Conservation (phyloP, 2,113 vertebrate species). For the Brachionichthys hirsutus region DNA sequence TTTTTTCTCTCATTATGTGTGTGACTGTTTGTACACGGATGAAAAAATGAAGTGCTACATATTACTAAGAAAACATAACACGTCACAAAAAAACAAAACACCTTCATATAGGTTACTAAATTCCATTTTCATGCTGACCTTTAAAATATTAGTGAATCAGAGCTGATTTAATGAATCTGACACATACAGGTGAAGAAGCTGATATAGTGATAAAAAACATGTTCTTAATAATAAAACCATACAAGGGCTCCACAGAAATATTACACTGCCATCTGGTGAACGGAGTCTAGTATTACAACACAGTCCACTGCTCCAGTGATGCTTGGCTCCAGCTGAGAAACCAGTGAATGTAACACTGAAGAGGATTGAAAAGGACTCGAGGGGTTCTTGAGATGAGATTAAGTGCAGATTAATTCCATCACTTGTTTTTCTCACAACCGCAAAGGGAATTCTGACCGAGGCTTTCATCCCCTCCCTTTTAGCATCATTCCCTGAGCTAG, state of each 20-base stretch:
- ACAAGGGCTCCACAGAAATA: not conserved
- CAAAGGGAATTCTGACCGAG: not conserved
- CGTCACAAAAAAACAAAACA: too few relatives aligned
- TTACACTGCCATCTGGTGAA: constrained; percentile 62
- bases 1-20: too few relatives aligned
- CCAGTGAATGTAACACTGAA: not conserved
- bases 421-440: not conserved
- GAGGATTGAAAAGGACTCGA: not conserved
- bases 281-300: constrained; percentile 9
- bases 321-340: not conserved
- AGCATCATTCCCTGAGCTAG: not conserved
- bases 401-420: constrained; percentile 29
- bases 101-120: too few relatives aligned
- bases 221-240: too few relatives aligned
- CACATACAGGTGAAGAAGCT: too few relatives aligned
- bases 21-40: too few relatives aligned
- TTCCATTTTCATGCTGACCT: too few relatives aligned
- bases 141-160: too few relatives aligned
- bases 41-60: too few relatives aligned
- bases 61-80: too few relatives aligned
- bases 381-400: constrained; percentile 16
- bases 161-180: too few relatives aligned
- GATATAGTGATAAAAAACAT: too few relatives aligned
- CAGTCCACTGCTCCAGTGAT: not conserved
- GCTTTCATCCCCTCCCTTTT: constrained; percentile 1